These are phyloP conservation scores for Hexactinellida sp. DNA, from an alignment of 37 sponge, comb jelly and placozoan genomes.

Conservation along the genomic window DNA sequence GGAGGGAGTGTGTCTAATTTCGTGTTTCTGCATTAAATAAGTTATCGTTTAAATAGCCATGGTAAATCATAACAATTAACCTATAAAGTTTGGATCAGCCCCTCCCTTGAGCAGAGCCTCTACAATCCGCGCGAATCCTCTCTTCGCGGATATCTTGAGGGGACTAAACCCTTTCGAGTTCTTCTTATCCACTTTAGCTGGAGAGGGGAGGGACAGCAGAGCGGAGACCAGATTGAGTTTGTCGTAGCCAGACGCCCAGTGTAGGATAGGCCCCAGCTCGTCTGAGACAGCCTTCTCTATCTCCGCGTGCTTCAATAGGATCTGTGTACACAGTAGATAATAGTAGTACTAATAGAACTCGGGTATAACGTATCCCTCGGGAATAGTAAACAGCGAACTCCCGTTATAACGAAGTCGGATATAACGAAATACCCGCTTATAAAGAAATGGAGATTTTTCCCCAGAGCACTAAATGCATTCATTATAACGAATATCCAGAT, in stretches of 20 bases:
- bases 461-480: no score
- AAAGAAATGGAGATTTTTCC: no score
- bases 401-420: no score
- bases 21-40: no score
- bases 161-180: not conserved
- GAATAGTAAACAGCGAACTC: no score
- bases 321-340: not conserved
- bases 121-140: not conserved
- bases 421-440: no score
- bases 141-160: not conserved
- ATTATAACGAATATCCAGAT: no score
- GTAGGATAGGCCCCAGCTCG: not conserved
- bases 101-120: not conserved
- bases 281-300: not conserved
- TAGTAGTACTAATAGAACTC: not conserved
- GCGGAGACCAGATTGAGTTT: not conserved
- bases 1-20: no score
- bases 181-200: conserved; percentile 7
- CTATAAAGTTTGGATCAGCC: not conserved
- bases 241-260: not conserved
- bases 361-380: no score
- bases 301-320: not conserved
- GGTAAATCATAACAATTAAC: no score
- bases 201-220: not conserved
- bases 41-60: no score